Evolutionary conservation across 37 sponge, comb jelly and placozoan genomes (phyloP), one percentile per base, ranked within the genome.

Genomic region (Corticium candelabrum): DNA sequence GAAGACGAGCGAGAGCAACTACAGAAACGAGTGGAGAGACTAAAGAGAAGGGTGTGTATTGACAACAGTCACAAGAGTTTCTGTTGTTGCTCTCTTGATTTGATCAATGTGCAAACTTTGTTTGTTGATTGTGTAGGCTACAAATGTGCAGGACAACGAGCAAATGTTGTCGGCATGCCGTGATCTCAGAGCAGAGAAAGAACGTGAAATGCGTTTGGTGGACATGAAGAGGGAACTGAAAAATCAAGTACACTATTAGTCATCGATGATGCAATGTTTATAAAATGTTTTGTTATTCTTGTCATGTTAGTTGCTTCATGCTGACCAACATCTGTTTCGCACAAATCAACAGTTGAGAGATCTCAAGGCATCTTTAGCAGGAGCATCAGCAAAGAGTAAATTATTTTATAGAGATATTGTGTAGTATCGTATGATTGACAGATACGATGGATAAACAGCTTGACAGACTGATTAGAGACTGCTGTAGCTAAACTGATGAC

Each of bases 1-100:
- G 96, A 99, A 62, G 96, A 99, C 69, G 99, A 99, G 84, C 85
- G 88, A 38, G 89, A 88, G 11, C 96, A 95, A 72, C 57, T 99
- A 11, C 40, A 67, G 37, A 88, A 88, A 38, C 77, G 94, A 34
- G 80, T 90, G 30, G 86, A 84, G 27, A 37, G 84, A 3, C 79
- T 90, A 40, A 82, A 92, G 68, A 87, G 74, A 68, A 89, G 84
- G 50, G 93, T 70, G 36, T 35, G 36, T 30, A 70, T 5, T 70
- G 31, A 4, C 33, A 4, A 15, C 31, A 70, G 29, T 7, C 33
- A 35, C 5, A 4, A 70, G 5, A 11, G 56, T 43, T 5, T 21
- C 56, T 11, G 11, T 21, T 43, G 56, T 21, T 43, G 56, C 11
- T 43, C 11, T 43, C 56, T 21, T 11, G 56, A 21, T 43, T 21